phyloP scores from a whole-genome alignment of 2,113 vertebrate genomes.

The Megaceryle torquata region DNA sequence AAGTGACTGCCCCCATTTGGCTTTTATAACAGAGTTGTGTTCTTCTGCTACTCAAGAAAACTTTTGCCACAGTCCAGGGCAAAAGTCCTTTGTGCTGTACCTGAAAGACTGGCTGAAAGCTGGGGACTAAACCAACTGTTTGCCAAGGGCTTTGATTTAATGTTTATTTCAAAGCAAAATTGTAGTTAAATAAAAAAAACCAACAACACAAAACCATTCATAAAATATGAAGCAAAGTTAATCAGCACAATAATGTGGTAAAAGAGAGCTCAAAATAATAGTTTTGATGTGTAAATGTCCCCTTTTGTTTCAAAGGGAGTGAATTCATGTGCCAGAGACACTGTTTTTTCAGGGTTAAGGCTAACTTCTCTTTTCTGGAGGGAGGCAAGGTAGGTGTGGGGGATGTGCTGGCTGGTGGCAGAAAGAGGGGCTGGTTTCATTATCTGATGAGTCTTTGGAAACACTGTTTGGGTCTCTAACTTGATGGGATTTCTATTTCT shows the following conservation, averaged over 20 bases:
- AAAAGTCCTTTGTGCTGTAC: background rate
- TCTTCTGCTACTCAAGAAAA: background rate
- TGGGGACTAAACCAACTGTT: background rate
- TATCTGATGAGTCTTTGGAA: background rate
- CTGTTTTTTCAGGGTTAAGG: background rate
- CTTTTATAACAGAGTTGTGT: background rate
- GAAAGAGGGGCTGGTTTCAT: background rate
- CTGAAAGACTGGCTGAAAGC: background rate
- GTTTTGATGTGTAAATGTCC: constrained; percentile 53
- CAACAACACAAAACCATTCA: background rate
- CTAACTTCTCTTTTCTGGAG: background rate
- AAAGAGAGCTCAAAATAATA: background rate
- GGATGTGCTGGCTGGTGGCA: background rate
- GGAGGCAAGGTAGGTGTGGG: background rate
- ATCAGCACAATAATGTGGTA: background rate
- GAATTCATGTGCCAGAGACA: background rate
- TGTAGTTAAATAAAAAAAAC: background rate
- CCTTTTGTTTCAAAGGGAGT: background rate
- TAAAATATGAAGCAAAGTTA: constrained; percentile 6
- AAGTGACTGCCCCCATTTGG: background rate
- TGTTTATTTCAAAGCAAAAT: constrained; percentile 2
- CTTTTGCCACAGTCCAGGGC: background rate
- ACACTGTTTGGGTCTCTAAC: background rate
- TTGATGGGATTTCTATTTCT: background rate
- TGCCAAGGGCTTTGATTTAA: background rate